phyloP scores from a whole-genome alignment of 2,113 vertebrate genomes.

The Dasyurus viverrinus region DNA sequence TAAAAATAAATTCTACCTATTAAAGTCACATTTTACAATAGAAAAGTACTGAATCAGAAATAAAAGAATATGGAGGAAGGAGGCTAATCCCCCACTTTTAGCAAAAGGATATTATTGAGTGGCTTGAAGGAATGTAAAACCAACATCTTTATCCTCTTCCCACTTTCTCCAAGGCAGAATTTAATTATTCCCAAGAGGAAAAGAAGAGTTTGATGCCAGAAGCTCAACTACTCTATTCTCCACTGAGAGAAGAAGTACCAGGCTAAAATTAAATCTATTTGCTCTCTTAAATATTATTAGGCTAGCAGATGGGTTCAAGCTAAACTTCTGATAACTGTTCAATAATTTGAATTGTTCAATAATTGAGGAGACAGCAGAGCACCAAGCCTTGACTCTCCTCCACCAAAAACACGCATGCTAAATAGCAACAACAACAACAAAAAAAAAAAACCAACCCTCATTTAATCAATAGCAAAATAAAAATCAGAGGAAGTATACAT shows the following conservation, averaged over 20 bases:
- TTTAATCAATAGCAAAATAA: neutral
- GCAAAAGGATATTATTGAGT: neutral
- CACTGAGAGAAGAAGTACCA: neutral
- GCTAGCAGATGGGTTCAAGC: neutral
- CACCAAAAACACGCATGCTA: neutral
- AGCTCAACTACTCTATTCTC: neutral
- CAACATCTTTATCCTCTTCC: neutral
- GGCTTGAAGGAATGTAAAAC: neutral
- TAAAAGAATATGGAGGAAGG: neutral
- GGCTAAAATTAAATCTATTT: neutral
- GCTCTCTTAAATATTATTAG: neutral
- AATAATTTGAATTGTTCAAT: neutral
- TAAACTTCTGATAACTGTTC: neutral
- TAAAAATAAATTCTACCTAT: neutral
- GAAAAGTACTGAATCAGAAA: neutral
- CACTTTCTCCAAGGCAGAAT: neutral
- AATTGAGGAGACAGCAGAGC: neutral
- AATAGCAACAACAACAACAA: neutral
- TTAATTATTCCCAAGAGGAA: neutral
- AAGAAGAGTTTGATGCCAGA: neutral
- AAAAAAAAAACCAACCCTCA: neutral
- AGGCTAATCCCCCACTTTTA: neutral
- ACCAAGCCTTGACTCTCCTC: neutral
- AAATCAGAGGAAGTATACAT: neutral
- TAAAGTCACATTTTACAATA: neutral